These are phyloP conservation scores for Halcyon smyrnensis DNA, from an alignment of 2,797 vertebrate genomes.

Conservation along the genomic window DNA sequence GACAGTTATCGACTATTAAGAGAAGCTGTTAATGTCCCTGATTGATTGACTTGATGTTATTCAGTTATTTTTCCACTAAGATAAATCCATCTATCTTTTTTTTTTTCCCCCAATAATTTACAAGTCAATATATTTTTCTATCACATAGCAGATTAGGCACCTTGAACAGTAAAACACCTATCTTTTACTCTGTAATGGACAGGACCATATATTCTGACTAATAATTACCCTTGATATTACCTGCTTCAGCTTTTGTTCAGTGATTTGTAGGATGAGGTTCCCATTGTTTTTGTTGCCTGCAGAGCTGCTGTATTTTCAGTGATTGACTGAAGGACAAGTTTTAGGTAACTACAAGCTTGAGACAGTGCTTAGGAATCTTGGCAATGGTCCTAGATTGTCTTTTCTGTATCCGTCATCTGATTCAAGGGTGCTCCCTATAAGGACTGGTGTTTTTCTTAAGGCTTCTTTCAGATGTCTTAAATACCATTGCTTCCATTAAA, in stretches of 20 bases:
- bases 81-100: background rate
- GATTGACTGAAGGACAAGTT: background rate
- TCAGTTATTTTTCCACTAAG: background rate
- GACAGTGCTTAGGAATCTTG: background rate
- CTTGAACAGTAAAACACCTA: background rate
- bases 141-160: background rate
- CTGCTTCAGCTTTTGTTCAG: background rate
- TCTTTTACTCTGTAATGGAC: background rate
- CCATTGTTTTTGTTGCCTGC: background rate
- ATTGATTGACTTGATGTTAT: background rate
- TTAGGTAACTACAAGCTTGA: conserved; percentile 1
- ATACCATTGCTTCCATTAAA: conserved; percentile 11
- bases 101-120: background rate
- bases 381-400: background rate
- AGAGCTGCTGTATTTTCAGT: background rate
- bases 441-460: conserved; percentile 18
- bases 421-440: conserved; percentile 40
- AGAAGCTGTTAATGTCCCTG: background rate
- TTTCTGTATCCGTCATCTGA: background rate
- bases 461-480: conserved; percentile 10
- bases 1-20: background rate
- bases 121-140: background rate
- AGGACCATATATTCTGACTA: background rate
- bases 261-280: background rate
- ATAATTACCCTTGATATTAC: background rate